Conservation (phyloP, 2,888 invertebrate species). For the Seira ritae region DNA sequence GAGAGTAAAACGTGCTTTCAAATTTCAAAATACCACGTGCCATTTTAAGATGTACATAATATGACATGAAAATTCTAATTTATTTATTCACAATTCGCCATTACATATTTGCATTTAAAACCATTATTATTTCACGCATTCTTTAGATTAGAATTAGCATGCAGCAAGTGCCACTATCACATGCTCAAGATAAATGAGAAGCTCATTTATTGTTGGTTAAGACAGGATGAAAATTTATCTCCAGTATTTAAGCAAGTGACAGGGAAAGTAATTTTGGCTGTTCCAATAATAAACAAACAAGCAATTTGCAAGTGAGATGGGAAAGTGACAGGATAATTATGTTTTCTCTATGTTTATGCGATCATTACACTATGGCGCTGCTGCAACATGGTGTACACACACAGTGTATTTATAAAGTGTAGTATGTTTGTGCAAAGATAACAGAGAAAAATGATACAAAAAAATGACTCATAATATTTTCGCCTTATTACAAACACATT, state of each 20-base stretch:
- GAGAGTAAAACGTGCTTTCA: background rate
- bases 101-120: no score
- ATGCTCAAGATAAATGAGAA: background rate
- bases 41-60: no score
- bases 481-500: background rate
- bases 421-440: background rate
- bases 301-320: constrained; percentile 41
- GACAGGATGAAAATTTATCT: constrained; percentile 26
- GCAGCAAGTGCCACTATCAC: background rate
- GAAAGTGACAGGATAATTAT: constrained; percentile 45
- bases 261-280: constrained; percentile 45
- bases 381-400: background rate
- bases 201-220: background rate
- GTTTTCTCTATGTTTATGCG: constrained; percentile 31
- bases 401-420: background rate
- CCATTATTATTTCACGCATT: no score
- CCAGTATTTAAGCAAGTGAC: constrained; percentile 34
- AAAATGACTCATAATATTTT: background rate
- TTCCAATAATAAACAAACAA: constrained; percentile 46
- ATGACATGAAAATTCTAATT: no score
- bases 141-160: no score
- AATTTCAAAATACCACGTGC: background rate
- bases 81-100: no score
- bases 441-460: constrained; percentile 24
- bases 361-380: constrained; percentile 15